A percentile compares a stretch with the other conserved stretches of the same genome.
These are phyloP conservation scores for Luffia ferchaultella DNA, from an alignment of 2,888 invertebrate genomes.

Conservation along the genomic window DNA sequence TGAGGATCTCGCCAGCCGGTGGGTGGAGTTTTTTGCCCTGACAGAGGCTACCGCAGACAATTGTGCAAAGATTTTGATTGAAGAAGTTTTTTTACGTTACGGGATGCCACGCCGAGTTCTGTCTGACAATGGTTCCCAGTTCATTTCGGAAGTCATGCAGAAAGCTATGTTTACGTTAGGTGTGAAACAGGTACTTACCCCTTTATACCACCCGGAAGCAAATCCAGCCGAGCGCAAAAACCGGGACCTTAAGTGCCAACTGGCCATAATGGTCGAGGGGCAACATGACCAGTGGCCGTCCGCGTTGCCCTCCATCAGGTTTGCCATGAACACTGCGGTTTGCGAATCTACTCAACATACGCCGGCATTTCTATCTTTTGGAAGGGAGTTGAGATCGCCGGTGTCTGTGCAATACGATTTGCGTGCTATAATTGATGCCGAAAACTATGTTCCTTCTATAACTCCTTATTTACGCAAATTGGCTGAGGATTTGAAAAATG, in stretches of 20 bases:
- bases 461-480: constrained; percentile 1
- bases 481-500: background rate
- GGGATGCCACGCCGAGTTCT: constrained; percentile 20
- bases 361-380: constrained; percentile 21
- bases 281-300: constrained; percentile 20
- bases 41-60: constrained; percentile 7
- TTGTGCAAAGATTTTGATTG: constrained; percentile 5
- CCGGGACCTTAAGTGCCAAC: constrained; percentile 22
- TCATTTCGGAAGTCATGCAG: constrained; percentile 23
- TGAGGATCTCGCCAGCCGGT: constrained; percentile 7
- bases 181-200: constrained; percentile 14
- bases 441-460: background rate
- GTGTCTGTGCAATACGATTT: constrained; percentile 11
- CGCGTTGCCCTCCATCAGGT: constrained; percentile 16
- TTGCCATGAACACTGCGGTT: constrained; percentile 18
- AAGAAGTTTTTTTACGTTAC: constrained; percentile 14
- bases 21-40: constrained; percentile 10
- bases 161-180: constrained; percentile 12
- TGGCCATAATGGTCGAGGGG: constrained; percentile 17
- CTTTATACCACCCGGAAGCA: constrained; percentile 28
- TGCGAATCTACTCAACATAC: constrained; percentile 15
- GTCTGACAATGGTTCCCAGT: constrained; percentile 25
- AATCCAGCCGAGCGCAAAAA: too few species aligned
- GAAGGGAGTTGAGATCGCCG: constrained; percentile 19
- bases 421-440: background rate